Evolutionary conservation across 1,140 invertebrate genomes (phyloP), one percentile per base, ranked within the genome.

Genomic region (Vanessa atalanta): DNA sequence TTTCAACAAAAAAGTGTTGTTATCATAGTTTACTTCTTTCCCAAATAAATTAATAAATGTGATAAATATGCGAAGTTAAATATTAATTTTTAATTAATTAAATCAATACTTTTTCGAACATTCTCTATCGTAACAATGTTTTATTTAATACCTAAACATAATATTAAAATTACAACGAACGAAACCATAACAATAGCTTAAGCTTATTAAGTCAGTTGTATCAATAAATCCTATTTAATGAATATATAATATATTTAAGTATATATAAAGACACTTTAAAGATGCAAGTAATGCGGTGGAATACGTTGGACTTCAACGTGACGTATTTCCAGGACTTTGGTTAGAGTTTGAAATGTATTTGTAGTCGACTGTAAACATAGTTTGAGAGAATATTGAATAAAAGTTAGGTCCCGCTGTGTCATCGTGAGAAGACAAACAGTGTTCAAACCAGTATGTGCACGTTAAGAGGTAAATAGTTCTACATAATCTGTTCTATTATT

Each of bases 381-480:
- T 4, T 31, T 9, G 9, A 51, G 65, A 15, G 48, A 23, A 26
- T 31, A 66, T 66, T 66, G 47, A 50, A 51, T 65, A n/a, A 26
- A 37, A 61, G 57, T 57, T 57, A 23, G 13, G 16, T 23, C 53
- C 50, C 50, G 3, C 23, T 26, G 55, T 15, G 57, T 37, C 23
- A 66, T 66, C 47, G 20, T 26, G 65, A 66, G 47, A 20, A 47
- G 20, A 66, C 65, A 66, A 66, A 48, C 16, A 48, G 15, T 31
- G 65, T 66, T 51, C 20, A 31, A 31, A 26, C 47, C 23, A 51
- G 31, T 66, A 2, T 66, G 47, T 66, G 14, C 26, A 57, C 53
- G 16, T 20, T 57, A 26, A 55, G 16, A 37, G 26, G 57, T 3
- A 26, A 26, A 57, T 26, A 20, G n/a, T 16, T 53, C 50, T 16